A percentile compares a stretch with the other conserved stretches of the same genome.
phyloP scores from a whole-genome alignment of 1,140 invertebrate genomes.

The Neodiprion pinetum region DNA sequence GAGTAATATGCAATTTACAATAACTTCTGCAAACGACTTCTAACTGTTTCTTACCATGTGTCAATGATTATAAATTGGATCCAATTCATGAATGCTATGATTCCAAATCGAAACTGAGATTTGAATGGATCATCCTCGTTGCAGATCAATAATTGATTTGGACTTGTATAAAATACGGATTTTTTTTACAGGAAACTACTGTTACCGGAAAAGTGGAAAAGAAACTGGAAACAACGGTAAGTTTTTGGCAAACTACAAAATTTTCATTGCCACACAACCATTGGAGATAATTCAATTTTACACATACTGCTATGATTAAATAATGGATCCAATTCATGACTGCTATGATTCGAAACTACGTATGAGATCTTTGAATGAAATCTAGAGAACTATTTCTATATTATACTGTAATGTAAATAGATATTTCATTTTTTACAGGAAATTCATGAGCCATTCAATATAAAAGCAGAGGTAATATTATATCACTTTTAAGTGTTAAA shows the following conservation, averaged over 20 bases:
- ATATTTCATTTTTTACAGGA: not conserved
- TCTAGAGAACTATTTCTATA: not conserved
- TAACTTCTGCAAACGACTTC: not conserved
- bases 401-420: not conserved
- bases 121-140: not conserved
- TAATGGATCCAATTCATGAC: conserved; percentile 7
- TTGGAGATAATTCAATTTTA: no score
- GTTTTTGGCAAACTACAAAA: not conserved
- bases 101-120: not conserved
- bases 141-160: no score
- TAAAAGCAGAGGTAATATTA: not conserved
- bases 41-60: not conserved
- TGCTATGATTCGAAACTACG: not conserved
- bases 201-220: not conserved
- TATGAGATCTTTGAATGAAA: not conserved
- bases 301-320: not conserved
- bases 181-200: not conserved
- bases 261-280: not conserved
- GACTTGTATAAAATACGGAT: not conserved
- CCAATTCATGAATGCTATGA: conserved; percentile 3
- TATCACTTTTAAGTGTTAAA: no score
- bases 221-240: not conserved
- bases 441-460: not conserved
- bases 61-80: not conserved
- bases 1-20: not conserved